Evolutionary conservation across 2,888 invertebrate species (phyloP).

Genomic region (Parnassius mnemosyne): DNA sequence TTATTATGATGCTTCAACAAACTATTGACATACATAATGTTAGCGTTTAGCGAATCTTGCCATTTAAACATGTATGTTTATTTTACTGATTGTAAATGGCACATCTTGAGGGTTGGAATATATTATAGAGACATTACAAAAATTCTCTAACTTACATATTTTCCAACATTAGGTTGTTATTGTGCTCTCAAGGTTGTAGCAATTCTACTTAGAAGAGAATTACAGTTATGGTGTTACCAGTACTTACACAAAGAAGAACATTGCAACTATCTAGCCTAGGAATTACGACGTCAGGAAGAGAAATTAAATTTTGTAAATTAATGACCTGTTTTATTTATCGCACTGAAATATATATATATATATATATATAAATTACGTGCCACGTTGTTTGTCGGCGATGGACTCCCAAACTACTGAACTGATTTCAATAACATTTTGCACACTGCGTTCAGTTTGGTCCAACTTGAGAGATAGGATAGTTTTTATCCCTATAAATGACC

Average conservation of each 20-base stretch:
- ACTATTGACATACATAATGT: conserved; percentile 48
- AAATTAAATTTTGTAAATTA: conserved; percentile 68
- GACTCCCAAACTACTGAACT: no score
- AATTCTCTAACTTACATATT: conserved; percentile 3
- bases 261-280: conserved; percentile 69
- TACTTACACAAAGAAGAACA: conserved; percentile 70
- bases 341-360: no score
- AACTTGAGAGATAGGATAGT: no score
- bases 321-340: conserved; percentile 25
- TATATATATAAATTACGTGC: no score
- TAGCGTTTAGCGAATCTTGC: conserved; percentile 79
- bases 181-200: conserved; percentile 42
- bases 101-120: conserved; percentile 41
- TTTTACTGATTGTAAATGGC: conserved; percentile 50
- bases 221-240: conserved; percentile 76
- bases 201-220: conserved; percentile 47
- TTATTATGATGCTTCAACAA: conserved; percentile 39
- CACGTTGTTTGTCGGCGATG: no score
- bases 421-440: no score
- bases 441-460: no score
- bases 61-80: conserved; percentile 63
- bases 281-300: conserved; percentile 66
- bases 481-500: no score
- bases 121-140: conserved; percentile 6
- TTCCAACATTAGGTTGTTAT: conserved; percentile 28